phyloP scores from a whole-genome alignment of 1,140 invertebrate species.

The Brachionus angularis region DNA sequence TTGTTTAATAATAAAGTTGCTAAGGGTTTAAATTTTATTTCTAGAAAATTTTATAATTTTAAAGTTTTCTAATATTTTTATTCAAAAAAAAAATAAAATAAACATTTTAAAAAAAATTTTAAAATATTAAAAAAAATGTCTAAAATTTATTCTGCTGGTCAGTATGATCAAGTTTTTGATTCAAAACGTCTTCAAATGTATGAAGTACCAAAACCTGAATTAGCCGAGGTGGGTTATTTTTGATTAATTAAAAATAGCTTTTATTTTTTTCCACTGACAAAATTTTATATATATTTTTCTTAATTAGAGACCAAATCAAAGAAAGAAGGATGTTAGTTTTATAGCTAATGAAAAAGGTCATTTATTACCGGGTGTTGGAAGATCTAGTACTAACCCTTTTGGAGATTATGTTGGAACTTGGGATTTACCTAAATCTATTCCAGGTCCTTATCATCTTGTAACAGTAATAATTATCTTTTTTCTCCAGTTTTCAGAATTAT shows the following conservation, averaged over 20 bases:
- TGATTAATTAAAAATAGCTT: slow-evolving; percentile 3
- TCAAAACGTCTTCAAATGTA: slow-evolving; percentile 52
- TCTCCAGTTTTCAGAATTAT: neutral
- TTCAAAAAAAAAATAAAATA: neutral
- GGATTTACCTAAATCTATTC: slow-evolving; percentile 50
- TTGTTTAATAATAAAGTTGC: too few species aligned
- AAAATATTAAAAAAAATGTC: slow-evolving; percentile 12
- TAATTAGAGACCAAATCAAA: slow-evolving; percentile 48
- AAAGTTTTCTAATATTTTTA: slow-evolving; percentile 4
- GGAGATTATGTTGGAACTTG: slow-evolving; percentile 56
- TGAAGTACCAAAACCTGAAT: slow-evolving; percentile 50
- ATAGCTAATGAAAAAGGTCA: slow-evolving; percentile 53
- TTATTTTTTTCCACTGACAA: neutral
- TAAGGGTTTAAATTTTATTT: too few species aligned
- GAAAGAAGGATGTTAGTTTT: slow-evolving; percentile 51
- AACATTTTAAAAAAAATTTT: neutral
- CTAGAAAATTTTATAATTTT: too few species aligned
- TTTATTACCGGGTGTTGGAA: slow-evolving; percentile 50
- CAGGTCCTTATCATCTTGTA: slow-evolving; percentile 40
- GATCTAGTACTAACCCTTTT: slow-evolving; percentile 53
- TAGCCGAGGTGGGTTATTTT: slow-evolving; percentile 49
- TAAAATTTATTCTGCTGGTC: slow-evolving; percentile 42
- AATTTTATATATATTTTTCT: slow-evolving; percentile 39
- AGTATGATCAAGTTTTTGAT: slow-evolving; percentile 54
- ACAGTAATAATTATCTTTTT: slow-evolving; percentile 7